phyloP scores from a whole-genome alignment of 2,888 invertebrate genomes.

The Noctua janthina region DNA sequence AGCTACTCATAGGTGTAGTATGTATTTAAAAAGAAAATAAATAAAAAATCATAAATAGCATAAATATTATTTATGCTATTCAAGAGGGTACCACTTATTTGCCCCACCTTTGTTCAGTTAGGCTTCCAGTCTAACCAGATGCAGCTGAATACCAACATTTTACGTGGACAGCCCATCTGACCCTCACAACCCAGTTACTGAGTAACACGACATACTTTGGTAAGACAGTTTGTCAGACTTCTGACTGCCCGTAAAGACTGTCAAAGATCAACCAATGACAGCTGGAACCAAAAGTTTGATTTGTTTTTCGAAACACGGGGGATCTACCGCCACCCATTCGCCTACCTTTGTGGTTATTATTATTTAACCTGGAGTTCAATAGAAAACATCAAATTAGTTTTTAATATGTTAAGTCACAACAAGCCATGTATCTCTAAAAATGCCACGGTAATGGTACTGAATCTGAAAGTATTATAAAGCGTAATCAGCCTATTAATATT shows the following conservation, averaged over 20 bases:
- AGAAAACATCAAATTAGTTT: not conserved
- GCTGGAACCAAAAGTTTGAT: not conserved
- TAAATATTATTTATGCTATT: too few relatives aligned
- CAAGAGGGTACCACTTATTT: not conserved
- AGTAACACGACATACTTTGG: not conserved
- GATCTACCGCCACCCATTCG: not conserved
- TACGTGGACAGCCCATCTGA: not conserved
- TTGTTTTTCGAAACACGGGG: not conserved
- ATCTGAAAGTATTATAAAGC: not conserved
- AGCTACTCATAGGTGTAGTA: too few relatives aligned
- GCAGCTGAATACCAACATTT: not conserved
- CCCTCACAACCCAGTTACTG: not conserved
- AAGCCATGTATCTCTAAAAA: too few relatives aligned
- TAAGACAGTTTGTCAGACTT: not conserved
- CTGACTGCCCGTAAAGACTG: not conserved
- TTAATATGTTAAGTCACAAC: not conserved
- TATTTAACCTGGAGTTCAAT: not conserved
- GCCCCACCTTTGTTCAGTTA: not conserved
- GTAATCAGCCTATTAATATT: too few relatives aligned
- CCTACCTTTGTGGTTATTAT: not conserved
- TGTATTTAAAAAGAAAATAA: too few relatives aligned
- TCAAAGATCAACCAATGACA: not conserved
- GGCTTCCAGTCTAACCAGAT: not conserved
- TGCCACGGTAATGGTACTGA: too few relatives aligned
- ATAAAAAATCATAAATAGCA: too few relatives aligned